These are phyloP conservation scores for Fistularia commersonii DNA, from an alignment of 2,797 vertebrate species.

Conservation along the genomic window DNA sequence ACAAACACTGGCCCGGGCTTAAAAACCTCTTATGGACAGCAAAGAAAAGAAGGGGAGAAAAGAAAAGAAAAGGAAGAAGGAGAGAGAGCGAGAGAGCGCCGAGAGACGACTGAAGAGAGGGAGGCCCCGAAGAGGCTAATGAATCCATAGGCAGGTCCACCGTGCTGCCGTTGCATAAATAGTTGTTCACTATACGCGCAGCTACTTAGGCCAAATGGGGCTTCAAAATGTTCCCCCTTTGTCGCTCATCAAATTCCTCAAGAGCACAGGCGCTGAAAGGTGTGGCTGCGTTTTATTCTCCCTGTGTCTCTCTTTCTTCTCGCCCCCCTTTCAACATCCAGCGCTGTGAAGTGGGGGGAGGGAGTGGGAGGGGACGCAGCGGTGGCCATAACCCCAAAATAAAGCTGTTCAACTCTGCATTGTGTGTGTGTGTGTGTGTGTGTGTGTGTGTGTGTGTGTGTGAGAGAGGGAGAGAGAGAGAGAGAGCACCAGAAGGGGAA, in stretches of 20 bases:
- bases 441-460: neutral
- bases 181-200: constrained; percentile 83
- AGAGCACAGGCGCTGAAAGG: constrained; percentile 84
- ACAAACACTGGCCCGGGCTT: constrained; percentile 86
- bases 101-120: constrained; percentile 42
- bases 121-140: constrained; percentile 89
- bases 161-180: constrained; percentile 84
- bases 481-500: neutral
- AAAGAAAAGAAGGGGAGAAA: constrained; percentile 79
- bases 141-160: constrained; percentile 97
- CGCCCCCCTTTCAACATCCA: constrained; percentile 49
- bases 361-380: constrained; percentile 13
- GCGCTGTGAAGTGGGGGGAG: constrained; percentile 31
- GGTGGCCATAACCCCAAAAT: constrained; percentile 36
- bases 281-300: constrained; percentile 67
- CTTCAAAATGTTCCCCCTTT: constrained; percentile 91
- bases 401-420: constrained; percentile 25
- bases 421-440: neutral
- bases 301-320: constrained; percentile 55
- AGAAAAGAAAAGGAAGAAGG: constrained; percentile 67
- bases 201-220: constrained; percentile 90
- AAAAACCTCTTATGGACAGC: constrained; percentile 90
- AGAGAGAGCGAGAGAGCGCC: constrained; percentile 69
- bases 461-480: neutral
- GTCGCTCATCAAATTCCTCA: constrained; percentile 94